A percentile compares a stretch with the other conserved stretches of the same genome.
These are phyloP conservation scores for Lates calcarifer DNA, from an alignment of 2,113 vertebrate species.

Conservation along the genomic window DNA sequence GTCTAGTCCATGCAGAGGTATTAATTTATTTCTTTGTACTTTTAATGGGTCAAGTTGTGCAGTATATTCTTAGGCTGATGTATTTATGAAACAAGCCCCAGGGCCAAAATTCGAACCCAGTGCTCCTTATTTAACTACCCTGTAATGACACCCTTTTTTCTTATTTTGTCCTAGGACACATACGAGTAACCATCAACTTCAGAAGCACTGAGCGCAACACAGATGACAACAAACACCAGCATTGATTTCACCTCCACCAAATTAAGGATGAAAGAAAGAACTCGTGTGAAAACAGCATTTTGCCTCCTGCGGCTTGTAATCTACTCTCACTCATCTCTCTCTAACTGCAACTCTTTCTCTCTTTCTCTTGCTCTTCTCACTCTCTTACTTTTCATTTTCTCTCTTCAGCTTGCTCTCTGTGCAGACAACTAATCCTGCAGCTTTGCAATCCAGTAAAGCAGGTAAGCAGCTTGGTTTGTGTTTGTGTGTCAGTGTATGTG, in stretches of 20 bases:
- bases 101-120: neutral
- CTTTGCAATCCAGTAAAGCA: conserved; percentile 5
- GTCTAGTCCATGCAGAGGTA: neutral
- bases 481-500: neutral
- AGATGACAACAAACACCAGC: conserved; percentile 36
- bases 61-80: neutral
- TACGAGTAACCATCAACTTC: neutral
- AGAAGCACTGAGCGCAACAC: neutral
- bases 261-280: conserved; percentile 50
- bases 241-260: conserved; percentile 38
- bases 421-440: conserved; percentile 13
- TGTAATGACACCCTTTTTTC: neutral
- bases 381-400: conserved; percentile 19
- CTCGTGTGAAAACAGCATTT: conserved; percentile 41
- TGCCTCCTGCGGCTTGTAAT: conserved; percentile 41
- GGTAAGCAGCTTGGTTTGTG: conserved; percentile 9
- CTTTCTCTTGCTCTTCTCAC: neutral
- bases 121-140: neutral
- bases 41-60: conserved; percentile 5
- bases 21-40: neutral
- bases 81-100: neutral
- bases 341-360: conserved; percentile 14
- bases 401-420: conserved; percentile 11
- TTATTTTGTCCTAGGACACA: neutral
- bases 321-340: conserved; percentile 38